Percentiles rank a stretch among this genome's conserved stretches.
Conservation (phyloP, 2,113 vertebrate species). For the Orthonyx spaldingii region DNA sequence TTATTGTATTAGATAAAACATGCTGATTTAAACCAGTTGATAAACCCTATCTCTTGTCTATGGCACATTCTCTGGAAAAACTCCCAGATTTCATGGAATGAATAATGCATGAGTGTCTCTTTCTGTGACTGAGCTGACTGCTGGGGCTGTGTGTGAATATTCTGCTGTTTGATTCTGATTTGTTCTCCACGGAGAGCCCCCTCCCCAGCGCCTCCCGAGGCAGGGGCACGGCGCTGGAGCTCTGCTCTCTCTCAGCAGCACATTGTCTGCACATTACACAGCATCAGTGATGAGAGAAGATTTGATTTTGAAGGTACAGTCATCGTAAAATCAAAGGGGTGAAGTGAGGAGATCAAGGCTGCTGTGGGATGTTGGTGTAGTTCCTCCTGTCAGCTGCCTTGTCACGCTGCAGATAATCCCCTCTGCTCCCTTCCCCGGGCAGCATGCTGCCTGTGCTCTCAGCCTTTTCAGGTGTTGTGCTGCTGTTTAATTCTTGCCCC, state of each 20-base stretch:
- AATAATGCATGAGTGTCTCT: slow-evolving; percentile 68
- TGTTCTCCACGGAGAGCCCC: slow-evolving; percentile 29
- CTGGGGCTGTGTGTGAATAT: slow-evolving; percentile 29
- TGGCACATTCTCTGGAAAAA: slow-evolving; percentile 66
- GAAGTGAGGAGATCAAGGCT: slow-evolving; percentile 49
- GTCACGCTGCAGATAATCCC: slow-evolving; percentile 41
- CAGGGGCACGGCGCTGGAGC: background rate
- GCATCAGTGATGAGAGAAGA: slow-evolving; percentile 29
- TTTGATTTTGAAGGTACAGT: slow-evolving; percentile 38
- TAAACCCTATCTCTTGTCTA: slow-evolving; percentile 42
- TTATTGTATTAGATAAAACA: slow-evolving; percentile 66
- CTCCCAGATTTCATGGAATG: slow-evolving; percentile 62
- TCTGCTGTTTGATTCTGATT: slow-evolving; percentile 51
- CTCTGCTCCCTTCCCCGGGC: background rate
- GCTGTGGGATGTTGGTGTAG: slow-evolving; percentile 1
- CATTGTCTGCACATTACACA: slow-evolving; percentile 27
- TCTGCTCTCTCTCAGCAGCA: background rate
- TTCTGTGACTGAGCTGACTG: slow-evolving; percentile 43
- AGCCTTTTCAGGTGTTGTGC: slow-evolving; percentile 3
- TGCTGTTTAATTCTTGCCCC: background rate
- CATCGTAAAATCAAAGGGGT: slow-evolving; percentile 43
- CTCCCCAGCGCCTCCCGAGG: background rate
- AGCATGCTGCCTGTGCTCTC: slow-evolving; percentile 11
- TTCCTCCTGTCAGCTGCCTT: slow-evolving; percentile 57
- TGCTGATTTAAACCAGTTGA: slow-evolving; percentile 66